Evolutionary conservation across 2,797 vertebrate species (phyloP).

Genomic region (Rhinella marina): DNA sequence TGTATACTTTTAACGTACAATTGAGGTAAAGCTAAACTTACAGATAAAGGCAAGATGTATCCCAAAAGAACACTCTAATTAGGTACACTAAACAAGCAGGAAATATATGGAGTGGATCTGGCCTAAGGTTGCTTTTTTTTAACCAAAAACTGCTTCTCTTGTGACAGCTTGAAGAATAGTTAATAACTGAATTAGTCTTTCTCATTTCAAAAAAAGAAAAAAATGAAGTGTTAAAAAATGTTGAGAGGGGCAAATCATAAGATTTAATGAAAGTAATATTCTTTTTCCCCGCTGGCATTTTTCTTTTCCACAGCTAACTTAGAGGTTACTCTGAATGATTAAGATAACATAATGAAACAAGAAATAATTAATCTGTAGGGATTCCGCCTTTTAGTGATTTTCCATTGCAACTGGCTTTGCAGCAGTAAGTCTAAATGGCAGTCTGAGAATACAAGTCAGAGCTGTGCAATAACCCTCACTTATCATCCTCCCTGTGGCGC

Average conservation of each 20-base stretch:
- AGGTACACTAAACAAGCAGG: too few relatives aligned
- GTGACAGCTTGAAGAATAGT: slow-evolving; percentile 15
- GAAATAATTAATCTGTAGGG: slow-evolving; percentile 26
- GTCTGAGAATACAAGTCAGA: background rate
- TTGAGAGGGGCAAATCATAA: slow-evolving; percentile 1
- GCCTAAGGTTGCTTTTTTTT: background rate
- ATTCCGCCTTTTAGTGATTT: slow-evolving; percentile 11
- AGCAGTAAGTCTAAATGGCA: background rate
- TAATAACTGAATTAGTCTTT: background rate
- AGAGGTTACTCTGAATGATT: slow-evolving; percentile 5
- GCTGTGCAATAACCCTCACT: slow-evolving; percentile 5
- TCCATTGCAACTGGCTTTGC: slow-evolving; percentile 1
- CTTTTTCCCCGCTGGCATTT: background rate
- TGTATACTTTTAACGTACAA: too few relatives aligned
- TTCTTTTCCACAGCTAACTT: background rate
- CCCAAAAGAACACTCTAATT: too few relatives aligned
- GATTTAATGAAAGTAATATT: slow-evolving; percentile 2
- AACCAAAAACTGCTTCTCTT: background rate
- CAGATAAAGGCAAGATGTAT: too few relatives aligned
- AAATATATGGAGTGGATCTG: too few relatives aligned
- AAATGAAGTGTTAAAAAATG: background rate
- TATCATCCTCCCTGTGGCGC: slow-evolving; percentile 12
- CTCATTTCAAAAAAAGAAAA: background rate
- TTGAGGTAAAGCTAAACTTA: too few relatives aligned
- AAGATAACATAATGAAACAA: slow-evolving; percentile 32